A percentile compares a stretch with the other conserved stretches of the same genome.
These are phyloP conservation scores for Eulemur mongoz DNA, from an alignment of 2,797 vertebrate genomes.

Conservation along the genomic window DNA sequence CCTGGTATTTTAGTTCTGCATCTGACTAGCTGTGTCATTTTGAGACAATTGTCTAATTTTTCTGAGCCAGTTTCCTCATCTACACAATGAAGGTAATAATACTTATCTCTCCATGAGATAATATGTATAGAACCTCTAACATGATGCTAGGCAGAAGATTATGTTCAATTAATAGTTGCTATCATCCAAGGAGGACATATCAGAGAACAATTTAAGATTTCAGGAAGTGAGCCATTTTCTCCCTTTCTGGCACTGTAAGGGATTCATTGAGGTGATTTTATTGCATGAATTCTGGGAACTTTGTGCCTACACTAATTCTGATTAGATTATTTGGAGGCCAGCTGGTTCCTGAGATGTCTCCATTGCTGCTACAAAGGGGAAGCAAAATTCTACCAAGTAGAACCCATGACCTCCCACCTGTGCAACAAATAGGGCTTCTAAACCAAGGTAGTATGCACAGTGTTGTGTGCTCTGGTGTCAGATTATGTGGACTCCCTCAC, in stretches of 20 bases:
- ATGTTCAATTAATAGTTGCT: neutral
- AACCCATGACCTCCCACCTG: neutral
- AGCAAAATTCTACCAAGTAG: neutral
- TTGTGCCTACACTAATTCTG: neutral
- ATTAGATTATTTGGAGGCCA: neutral
- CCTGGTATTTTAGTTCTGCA: neutral
- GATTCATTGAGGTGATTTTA: neutral
- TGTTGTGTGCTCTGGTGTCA: neutral
- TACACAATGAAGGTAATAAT: neutral
- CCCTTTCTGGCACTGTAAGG: neutral
- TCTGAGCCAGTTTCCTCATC: neutral
- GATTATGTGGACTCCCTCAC: too few species aligned
- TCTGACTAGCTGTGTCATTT: neutral
- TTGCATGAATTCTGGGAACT: neutral
- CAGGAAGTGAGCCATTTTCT: neutral
- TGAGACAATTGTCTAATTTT: neutral
- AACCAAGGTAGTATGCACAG: neutral
- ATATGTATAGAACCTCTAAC: neutral
- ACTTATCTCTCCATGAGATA: neutral
- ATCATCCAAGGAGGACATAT: neutral
- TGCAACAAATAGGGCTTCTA: neutral
- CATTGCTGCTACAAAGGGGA: neutral
- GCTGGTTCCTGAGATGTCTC: neutral
- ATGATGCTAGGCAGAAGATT: neutral
- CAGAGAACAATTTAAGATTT: neutral